phyloP scores from a whole-genome alignment of 2,113 vertebrate species.

The Elephas maximus region DNA sequence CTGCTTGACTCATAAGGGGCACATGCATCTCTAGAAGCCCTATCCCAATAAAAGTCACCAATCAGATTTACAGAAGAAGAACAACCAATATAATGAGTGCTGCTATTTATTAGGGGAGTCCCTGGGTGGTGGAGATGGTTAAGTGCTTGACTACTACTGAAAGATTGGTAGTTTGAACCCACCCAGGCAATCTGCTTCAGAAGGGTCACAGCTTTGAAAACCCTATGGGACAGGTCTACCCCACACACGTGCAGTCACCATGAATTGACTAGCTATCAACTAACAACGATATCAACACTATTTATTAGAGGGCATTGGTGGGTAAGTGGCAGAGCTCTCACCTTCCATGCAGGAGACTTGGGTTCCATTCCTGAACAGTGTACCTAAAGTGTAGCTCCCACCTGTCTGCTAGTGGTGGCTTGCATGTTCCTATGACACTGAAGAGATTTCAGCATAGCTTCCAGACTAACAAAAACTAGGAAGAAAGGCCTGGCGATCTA shows the following conservation, averaged over 20 bases:
- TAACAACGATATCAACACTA: background rate
- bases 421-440: background rate
- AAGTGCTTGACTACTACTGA: too few relatives aligned
- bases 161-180: too few relatives aligned
- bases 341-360: background rate
- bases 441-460: background rate
- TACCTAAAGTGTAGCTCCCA: background rate
- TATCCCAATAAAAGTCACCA: background rate
- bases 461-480: background rate
- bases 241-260: background rate
- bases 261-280: background rate
- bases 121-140: too few relatives aligned
- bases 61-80: constrained; percentile 22
- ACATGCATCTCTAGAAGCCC: background rate
- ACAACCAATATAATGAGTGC: background rate
- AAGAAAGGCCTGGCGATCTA: background rate
- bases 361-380: background rate
- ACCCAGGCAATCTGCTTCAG: background rate
- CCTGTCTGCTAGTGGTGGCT: background rate
- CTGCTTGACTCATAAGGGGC: background rate
- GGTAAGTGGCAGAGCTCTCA: too few relatives aligned
- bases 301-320: background rate
- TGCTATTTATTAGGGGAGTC: background rate
- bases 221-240: background rate
- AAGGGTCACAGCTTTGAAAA: background rate